Percentiles rank a stretch among this genome's conserved stretches.
phyloP scores from a whole-genome alignment of 2,113 vertebrate species.

The Acrocephalus kingi region DNA sequence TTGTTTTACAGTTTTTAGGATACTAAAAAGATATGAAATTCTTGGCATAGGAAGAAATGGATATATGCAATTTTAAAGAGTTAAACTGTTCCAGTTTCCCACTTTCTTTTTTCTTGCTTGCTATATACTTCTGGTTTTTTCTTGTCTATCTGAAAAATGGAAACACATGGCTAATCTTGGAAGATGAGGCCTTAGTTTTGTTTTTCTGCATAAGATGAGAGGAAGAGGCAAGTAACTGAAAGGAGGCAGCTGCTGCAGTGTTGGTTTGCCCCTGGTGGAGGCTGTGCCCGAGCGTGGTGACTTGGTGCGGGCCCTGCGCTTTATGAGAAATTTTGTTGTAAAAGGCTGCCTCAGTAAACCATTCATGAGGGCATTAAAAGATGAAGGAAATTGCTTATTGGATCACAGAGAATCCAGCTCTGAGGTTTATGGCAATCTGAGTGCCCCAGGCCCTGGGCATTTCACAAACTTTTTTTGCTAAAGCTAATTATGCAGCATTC shows the following conservation, averaged over 20 bases:
- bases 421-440: slow-evolving; percentile 38
- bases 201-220: background rate
- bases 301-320: background rate
- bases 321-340: background rate
- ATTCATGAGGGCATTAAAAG: slow-evolving; percentile 46
- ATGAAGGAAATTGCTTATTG: slow-evolving; percentile 63
- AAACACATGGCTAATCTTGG: background rate
- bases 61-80: background rate
- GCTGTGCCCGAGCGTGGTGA: background rate
- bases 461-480: slow-evolving; percentile 29
- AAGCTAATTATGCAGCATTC: slow-evolving; percentile 27
- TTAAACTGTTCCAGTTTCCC: background rate
- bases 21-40: background rate
- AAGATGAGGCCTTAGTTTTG: background rate
- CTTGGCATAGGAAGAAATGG: background rate
- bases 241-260: background rate
- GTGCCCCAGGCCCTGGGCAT: background rate
- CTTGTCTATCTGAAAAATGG: background rate
- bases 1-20: background rate
- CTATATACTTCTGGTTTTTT: background rate
- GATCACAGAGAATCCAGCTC: slow-evolving; percentile 27
- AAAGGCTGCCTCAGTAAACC: slow-evolving; percentile 39
- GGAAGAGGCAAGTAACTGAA: background rate
- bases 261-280: background rate
- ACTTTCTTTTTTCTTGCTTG: background rate